A percentile compares a stretch with the other conserved stretches of the same genome.
Conservation (phyloP, 2,113 vertebrate species). For the Acrocephalus kingi region DNA sequence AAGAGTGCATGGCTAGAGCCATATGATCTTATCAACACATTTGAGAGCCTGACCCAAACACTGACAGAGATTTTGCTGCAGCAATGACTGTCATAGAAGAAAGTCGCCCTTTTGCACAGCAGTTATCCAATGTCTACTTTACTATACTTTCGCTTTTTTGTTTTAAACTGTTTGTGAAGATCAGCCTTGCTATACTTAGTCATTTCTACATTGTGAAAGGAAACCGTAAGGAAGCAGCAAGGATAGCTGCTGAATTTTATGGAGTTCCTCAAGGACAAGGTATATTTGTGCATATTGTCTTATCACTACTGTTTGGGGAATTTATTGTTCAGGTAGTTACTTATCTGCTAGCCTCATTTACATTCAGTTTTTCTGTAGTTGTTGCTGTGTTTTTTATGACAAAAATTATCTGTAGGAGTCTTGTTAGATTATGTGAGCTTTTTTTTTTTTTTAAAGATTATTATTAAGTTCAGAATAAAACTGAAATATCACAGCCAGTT, state of each 20-base stretch:
- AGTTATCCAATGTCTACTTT: slow-evolving; percentile 94
- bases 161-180: slow-evolving; percentile 97
- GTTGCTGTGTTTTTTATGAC: background rate
- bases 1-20: slow-evolving; percentile 72
- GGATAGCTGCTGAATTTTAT: slow-evolving; percentile 95
- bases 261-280: slow-evolving; percentile 88
- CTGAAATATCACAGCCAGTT: background rate
- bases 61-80: slow-evolving; percentile 61
- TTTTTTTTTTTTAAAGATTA: background rate
- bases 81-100: slow-evolving; percentile 86
- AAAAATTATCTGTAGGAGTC: background rate
- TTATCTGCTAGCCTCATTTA: background rate
- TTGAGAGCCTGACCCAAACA: slow-evolving; percentile 74
- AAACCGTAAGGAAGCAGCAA: slow-evolving; percentile 93
- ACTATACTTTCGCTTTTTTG: slow-evolving; percentile 97
- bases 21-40: slow-evolving; percentile 78
- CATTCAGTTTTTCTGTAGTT: background rate
- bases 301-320: background rate
- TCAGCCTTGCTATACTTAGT: slow-evolving; percentile 93
- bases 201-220: slow-evolving; percentile 97
- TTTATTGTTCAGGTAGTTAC: background rate
- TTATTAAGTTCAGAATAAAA: background rate
- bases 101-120: slow-evolving; percentile 86
- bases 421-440: background rate
- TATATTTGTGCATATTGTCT: slow-evolving; percentile 68